A percentile compares a stretch with the other conserved stretches of the same genome.
phyloP scores from a whole-genome alignment of 2,797 vertebrate species.

The Chelmon rostratus region DNA sequence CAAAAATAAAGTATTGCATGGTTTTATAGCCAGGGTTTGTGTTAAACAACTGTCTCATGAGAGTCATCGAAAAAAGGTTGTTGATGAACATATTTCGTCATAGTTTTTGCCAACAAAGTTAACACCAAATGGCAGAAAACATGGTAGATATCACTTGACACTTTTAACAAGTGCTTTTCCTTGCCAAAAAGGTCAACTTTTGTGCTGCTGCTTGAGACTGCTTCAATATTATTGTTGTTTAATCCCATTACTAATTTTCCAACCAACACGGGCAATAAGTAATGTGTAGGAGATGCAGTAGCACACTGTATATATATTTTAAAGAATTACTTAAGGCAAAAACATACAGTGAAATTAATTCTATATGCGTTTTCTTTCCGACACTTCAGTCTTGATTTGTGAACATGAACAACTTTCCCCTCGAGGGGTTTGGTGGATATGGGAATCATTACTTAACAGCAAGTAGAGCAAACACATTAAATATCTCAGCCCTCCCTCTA shows the following conservation, averaged over 20 bases:
- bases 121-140: too few relatives aligned
- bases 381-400: conserved; percentile 49
- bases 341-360: conserved; percentile 14
- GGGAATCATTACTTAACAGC: conserved; percentile 69
- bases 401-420: conserved; percentile 52
- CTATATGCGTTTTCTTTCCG: conserved; percentile 17
- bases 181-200: neutral
- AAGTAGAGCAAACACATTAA: conserved; percentile 69
- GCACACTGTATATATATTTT: neutral
- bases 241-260: neutral
- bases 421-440: conserved; percentile 47
- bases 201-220: neutral
- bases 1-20: too few relatives aligned
- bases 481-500: conserved; percentile 49
- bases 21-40: too few relatives aligned
- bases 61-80: too few relatives aligned
- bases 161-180: neutral
- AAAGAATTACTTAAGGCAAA: conserved; percentile 15
- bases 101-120: too few relatives aligned
- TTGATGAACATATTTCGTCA: too few relatives aligned
- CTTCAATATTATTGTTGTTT: neutral
- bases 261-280: neutral
- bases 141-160: neutral
- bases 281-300: neutral
- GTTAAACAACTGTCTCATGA: too few relatives aligned